These are phyloP conservation scores for Fissipunctia ypsillon DNA, from an alignment of 2,888 invertebrate genomes.

Conservation along the genomic window DNA sequence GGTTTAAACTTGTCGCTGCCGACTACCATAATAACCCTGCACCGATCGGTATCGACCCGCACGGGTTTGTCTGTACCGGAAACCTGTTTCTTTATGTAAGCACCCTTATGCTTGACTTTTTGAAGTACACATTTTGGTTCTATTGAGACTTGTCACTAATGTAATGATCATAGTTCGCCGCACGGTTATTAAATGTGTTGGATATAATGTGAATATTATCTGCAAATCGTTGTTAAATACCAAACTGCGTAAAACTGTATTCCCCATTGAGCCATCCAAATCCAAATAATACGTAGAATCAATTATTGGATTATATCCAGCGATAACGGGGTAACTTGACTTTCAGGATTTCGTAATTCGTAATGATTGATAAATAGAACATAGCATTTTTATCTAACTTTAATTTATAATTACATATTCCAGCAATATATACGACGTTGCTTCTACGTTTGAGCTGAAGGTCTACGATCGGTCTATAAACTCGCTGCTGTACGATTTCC, in stretches of 20 bases:
- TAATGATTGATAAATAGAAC: not conserved
- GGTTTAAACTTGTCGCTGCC: too few species aligned
- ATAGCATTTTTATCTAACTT: not conserved
- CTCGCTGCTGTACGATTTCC: slow-evolving; percentile 72
- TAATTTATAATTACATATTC: slow-evolving; percentile 52
- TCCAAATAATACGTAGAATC: not conserved
- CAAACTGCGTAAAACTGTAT: not conserved
- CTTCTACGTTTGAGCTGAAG: slow-evolving; percentile 82
- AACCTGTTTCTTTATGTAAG: too few species aligned
- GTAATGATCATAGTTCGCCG: too few species aligned
- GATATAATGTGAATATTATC: not conserved
- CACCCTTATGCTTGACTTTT: not conserved
- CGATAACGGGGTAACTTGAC: slow-evolving; percentile 19
- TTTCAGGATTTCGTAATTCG: not conserved
- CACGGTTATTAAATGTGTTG: not conserved
- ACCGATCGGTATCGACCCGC: too few species aligned
- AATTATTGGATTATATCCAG: slow-evolving; percentile 10
- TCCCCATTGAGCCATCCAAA: not conserved
- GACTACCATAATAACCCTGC: too few species aligned
- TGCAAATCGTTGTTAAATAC: not conserved
- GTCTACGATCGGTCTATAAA: slow-evolving; percentile 80
- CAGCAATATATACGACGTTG: slow-evolving; percentile 84
- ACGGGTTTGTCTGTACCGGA: too few species aligned
- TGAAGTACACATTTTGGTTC: not conserved
- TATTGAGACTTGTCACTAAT: not conserved